Evolutionary conservation across 1,140 invertebrate genomes (phyloP).

Genomic region (Kradibia gibbosae): DNA sequence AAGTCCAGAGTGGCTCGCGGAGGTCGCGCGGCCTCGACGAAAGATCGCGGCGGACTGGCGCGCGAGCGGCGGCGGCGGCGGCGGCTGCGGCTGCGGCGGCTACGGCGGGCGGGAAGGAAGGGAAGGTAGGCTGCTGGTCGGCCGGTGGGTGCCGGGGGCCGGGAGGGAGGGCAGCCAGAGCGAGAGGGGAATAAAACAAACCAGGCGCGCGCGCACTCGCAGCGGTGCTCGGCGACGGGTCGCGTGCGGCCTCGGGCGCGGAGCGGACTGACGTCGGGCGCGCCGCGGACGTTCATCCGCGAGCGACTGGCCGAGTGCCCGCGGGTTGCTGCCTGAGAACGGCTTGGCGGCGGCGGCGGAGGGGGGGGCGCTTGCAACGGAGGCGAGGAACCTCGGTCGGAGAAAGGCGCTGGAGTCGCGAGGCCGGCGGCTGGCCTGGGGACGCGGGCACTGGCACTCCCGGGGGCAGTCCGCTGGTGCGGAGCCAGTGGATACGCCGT

Average conservation of each 20-base stretch:
- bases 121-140: no score
- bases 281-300: neutral
- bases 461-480: neutral
- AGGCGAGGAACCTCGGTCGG: conserved; percentile 14
- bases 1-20: no score
- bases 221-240: no score
- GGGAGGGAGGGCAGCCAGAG: no score
- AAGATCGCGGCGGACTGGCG: neutral
- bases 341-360: neutral
- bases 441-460: neutral
- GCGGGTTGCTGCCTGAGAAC: no score
- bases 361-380: neutral
- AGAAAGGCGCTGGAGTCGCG: neutral
- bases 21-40: neutral
- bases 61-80: neutral
- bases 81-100: neutral
- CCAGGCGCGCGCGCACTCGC: neutral
- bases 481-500: no score
- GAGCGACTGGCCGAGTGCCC: no score
- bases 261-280: no score
- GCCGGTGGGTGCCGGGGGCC: no score
- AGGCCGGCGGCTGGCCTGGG: neutral
- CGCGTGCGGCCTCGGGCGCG: no score
- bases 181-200: neutral
- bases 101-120: neutral